Evolutionary conservation across 2,113 vertebrate species (phyloP), one percentile per base, ranked within the genome.

Genomic region (Colius striatus): DNA sequence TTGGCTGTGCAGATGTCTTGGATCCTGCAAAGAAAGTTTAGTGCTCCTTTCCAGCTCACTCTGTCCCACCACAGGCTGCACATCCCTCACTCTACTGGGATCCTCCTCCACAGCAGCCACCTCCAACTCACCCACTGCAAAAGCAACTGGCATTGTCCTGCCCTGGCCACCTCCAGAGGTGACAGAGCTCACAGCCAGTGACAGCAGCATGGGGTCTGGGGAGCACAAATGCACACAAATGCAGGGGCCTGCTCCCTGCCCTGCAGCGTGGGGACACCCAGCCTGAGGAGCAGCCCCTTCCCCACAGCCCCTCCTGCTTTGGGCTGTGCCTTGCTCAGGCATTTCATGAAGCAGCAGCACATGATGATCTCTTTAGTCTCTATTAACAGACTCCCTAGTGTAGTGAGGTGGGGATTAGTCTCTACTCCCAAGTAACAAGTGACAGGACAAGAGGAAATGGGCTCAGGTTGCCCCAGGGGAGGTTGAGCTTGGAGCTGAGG

Each of bases 1-100:
- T 38, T 23, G 22, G 26, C 48, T 32, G 8, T 0, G 4, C 25
- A 17, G 43, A 17, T 51, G 20, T 7, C 12, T 34, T 1, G 0
- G 22, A 21, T 34, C 51, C 76, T 65, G 51, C 25, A 26, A 13
- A 32, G 38, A 27, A 41, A 10, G 19, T 41, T 5, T 20, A 25
- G 34, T 17, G n/a, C 19, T 58, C 50, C 11, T 65, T 65, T 26
- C 20, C 16, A 16, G 21, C 34, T 51, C 21, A 10, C 26, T 36
- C n/a, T 29, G 34, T 11, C 84, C 57, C 23, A 9, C 26, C 6
- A 34, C 34, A 55, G 0, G 2, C 30, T 9, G 25, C 1, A 23
- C 16, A n/a, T 27, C 65, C 43, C 34, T 17, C 5, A 29, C 67
- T 50, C 50, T 43, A 50, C 50, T 13, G 18, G 58, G 13, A 13